Evolutionary conservation across 2,797 vertebrate species (phyloP).

Genomic region (Acrossocheilus fasciatus): DNA sequence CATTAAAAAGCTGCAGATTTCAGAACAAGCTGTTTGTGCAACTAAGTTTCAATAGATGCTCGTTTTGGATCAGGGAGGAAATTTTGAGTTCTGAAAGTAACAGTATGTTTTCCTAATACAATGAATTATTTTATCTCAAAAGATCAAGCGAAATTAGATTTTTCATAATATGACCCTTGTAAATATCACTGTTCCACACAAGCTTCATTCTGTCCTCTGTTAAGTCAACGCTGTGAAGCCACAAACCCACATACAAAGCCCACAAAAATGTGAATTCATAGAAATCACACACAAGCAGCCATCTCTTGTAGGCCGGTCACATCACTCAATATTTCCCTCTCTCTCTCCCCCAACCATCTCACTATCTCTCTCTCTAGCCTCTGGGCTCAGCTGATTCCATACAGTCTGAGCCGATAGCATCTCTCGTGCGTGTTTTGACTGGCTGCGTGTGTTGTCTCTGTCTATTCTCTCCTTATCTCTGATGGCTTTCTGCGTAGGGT

Average conservation of each 20-base stretch:
- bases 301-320: conserved; percentile 9
- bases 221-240: background rate
- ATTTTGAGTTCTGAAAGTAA: background rate
- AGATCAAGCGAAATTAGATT: background rate
- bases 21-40: background rate
- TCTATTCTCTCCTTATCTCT: conserved; percentile 62
- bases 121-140: background rate
- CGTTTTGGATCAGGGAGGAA: background rate
- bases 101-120: background rate
- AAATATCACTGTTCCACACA: background rate
- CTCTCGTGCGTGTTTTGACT: conserved; percentile 65
- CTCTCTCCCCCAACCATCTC: conserved; percentile 10
- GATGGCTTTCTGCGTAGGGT: conserved; percentile 54
- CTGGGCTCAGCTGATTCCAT: conserved; percentile 41
- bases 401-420: conserved; percentile 61
- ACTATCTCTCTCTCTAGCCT: conserved; percentile 31
- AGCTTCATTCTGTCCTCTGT: background rate
- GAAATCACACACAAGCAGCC: conserved; percentile 5
- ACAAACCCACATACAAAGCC: conserved; percentile 8
- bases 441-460: conserved; percentile 60
- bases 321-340: conserved; percentile 24
- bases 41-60: background rate
- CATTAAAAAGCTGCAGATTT: background rate
- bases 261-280: background rate
- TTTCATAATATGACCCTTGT: background rate